Evolutionary conservation across 92 coral and sea anemone species (phyloP).

Genomic region (Metridium senile): DNA sequence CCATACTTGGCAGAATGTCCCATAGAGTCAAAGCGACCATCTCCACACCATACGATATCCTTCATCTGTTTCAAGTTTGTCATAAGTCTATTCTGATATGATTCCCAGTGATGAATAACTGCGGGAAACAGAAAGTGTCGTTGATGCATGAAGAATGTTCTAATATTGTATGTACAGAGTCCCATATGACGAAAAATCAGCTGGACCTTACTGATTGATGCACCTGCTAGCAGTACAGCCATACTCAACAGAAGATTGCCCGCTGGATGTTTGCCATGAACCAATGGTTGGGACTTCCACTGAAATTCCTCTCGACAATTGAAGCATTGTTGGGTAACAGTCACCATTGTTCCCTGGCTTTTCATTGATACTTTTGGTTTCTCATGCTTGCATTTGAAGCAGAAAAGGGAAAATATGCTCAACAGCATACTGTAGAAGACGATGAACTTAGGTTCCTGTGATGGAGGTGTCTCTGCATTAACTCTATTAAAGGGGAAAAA

Average conservation of each 20-base stretch:
- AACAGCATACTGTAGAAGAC: constrained; percentile 41
- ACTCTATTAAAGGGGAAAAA: neutral
- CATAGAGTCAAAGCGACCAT: constrained; percentile 34
- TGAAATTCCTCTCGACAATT: constrained; percentile 33
- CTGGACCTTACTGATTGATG: constrained; percentile 43
- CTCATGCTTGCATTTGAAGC: constrained; percentile 53
- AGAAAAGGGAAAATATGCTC: constrained; percentile 38
- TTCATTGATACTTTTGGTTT: constrained; percentile 38
- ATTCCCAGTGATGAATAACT: constrained; percentile 17
- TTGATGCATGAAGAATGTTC: constrained; percentile 33
- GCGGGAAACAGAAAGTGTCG: constrained; percentile 8
- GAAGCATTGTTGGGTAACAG: constrained; percentile 36
- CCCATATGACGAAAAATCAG: constrained; percentile 52
- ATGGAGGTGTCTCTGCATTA: constrained; percentile 3
- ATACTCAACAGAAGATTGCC: constrained; percentile 63
- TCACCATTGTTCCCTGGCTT: constrained; percentile 60
- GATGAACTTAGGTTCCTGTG: constrained; percentile 43
- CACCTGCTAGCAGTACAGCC: constrained; percentile 60
- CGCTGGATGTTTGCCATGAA: constrained; percentile 49
- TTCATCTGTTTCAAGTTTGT: constrained; percentile 3
- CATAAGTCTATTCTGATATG: neutral
- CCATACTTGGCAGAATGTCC: constrained; percentile 36
- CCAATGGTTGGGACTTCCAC: constrained; percentile 62
- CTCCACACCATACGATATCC: constrained; percentile 27
- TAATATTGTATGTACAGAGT: constrained; percentile 24